Percentiles rank a stretch among this genome's conserved stretches.
Conservation (phyloP, 2,113 vertebrate genomes). For the Nettapus auritus region DNA sequence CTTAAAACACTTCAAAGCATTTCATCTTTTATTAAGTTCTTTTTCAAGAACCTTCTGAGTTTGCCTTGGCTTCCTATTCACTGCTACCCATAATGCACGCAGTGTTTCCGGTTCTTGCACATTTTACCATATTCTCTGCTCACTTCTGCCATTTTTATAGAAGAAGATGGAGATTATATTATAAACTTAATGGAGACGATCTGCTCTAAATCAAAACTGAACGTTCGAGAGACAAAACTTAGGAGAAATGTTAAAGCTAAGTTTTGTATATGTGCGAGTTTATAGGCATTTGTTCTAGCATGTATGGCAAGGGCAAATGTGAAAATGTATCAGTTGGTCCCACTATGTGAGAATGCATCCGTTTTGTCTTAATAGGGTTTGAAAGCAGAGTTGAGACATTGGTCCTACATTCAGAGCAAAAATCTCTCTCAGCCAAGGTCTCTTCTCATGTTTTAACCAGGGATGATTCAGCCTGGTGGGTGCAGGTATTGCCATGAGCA, state of each 20-base stretch:
- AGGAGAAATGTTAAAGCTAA: background rate
- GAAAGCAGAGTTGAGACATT: background rate
- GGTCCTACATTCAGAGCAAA: background rate
- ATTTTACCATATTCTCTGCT: background rate
- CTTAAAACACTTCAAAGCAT: constrained; percentile 45
- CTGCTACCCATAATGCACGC: background rate
- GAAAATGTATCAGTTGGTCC: rapidly evolving
- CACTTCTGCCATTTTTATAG: background rate
- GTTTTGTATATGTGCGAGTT: background rate
- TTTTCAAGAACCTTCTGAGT: background rate
- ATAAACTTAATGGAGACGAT: background rate
- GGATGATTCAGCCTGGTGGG: background rate
- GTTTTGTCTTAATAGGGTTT: rapidly evolving
- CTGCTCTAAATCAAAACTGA: background rate
- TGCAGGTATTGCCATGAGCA: background rate
- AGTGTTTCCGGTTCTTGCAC: background rate
- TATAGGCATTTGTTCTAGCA: background rate
- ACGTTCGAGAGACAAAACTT: background rate
- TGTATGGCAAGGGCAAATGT: rapidly evolving
- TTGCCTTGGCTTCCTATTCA: background rate
- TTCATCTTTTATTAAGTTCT: constrained; percentile 9
- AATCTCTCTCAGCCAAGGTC: background rate
- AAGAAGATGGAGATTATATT: background rate
- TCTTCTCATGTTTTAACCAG: background rate
- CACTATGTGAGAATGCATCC: rapidly evolving